Evolutionary conservation across 2,797 vertebrate species (phyloP), one percentile per base, ranked within the genome.

Genomic region (Xenopus petersii): DNA sequence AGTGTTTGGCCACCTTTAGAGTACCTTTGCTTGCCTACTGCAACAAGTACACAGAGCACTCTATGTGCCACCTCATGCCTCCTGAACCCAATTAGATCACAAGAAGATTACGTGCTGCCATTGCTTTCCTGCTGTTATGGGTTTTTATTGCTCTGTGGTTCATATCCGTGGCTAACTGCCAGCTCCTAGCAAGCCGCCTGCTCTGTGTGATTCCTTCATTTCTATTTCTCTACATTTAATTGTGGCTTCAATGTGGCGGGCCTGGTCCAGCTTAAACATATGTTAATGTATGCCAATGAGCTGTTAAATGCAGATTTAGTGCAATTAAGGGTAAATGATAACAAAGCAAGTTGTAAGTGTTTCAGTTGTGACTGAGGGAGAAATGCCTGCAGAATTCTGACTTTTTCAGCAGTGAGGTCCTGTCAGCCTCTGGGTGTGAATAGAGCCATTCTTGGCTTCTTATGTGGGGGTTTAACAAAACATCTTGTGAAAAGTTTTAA

Each of bases 231-330:
- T 42, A 6, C 24, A 46, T 11, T 9, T 1, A 42, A 61, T 55
- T 67, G 63, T 71, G 68, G 33, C 12, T 49, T 42, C 48, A 42
- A 64, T 54, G 54, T 30, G 13, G 24, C 69, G 60, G 54, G 15
- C 68, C 24, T 67, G 70, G 64, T 47, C 26, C 30, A 42, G 58
- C 16, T 26, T 33, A 63, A 77, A 51, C 10, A 68, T 63, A 73
- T 77, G 70, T 33, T 73, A 77, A 77, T 77, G 3, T 68, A 73
- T 73, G 64, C 59, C 67, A 77, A 77, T 73, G 9, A 64, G 58
- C 11, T 64, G 71, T 68, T 67, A 73, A 68, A 58, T 54, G 49
- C 56, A 77, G 75, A 72, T 77, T 77, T 67, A 71, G 56, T 21
- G 63, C 63, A 60, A 77, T 77, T 77, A 77, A 49, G 30, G 30